Evolutionary conservation across 2,797 vertebrate genomes (phyloP).

Genomic region (Tragopan temminckii): DNA sequence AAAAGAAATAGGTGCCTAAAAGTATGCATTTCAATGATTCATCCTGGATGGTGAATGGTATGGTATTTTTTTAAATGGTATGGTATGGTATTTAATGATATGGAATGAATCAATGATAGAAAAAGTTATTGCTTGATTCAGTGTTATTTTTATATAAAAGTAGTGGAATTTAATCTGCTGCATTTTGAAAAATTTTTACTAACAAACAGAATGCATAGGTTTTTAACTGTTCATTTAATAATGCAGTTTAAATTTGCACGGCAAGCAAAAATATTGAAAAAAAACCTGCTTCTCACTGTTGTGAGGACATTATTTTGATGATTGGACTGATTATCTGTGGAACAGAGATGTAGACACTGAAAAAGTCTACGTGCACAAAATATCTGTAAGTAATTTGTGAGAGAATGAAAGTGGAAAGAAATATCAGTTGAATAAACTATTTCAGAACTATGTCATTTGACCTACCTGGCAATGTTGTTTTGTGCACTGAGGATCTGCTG

Average conservation of each 20-base stretch:
- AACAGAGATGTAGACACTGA: background rate
- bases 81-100: background rate
- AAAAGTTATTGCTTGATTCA: background rate
- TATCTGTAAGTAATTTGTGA: background rate
- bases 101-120: background rate
- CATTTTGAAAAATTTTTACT: background rate
- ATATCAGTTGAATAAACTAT: background rate
- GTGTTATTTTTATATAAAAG: background rate
- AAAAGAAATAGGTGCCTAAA: conserved; percentile 11
- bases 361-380: background rate
- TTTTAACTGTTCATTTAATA: background rate
- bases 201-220: background rate
- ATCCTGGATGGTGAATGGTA: background rate
- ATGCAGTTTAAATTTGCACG: background rate
- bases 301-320: background rate
- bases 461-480: background rate
- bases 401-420: background rate
- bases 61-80: too few relatives aligned
- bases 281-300: background rate
- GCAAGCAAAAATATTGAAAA: background rate
- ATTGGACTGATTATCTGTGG: background rate
- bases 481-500: background rate
- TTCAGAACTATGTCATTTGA: background rate
- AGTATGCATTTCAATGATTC: background rate
- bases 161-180: background rate